phyloP scores from a whole-genome alignment of 2,888 invertebrate genomes.

The Nymphalis polychloros region DNA sequence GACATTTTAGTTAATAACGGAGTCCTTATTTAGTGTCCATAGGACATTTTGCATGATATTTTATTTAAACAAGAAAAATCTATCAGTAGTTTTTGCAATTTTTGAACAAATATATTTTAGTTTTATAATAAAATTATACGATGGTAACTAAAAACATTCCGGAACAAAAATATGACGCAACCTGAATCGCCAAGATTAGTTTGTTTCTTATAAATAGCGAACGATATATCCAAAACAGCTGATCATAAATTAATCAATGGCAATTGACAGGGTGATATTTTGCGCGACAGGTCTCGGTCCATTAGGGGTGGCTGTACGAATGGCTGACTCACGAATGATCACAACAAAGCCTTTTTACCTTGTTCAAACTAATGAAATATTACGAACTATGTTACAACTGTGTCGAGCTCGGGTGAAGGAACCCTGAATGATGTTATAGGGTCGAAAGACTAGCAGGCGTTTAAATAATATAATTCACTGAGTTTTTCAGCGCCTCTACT shows the following conservation, averaged over 20 bases:
- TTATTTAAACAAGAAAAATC: no score
- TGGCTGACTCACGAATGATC: constrained; percentile 1
- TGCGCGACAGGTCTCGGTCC: not conserved
- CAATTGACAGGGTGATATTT: not conserved
- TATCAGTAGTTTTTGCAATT: no score
- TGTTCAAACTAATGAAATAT: constrained; percentile 13
- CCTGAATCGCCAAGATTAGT: no score
- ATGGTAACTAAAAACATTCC: no score
- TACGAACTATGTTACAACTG: not conserved
- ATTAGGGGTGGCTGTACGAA: not conserved
- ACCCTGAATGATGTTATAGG: constrained; percentile 1
- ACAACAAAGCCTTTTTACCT: not conserved
- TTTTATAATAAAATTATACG: no score
- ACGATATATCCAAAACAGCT: no score
- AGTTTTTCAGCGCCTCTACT: not conserved
- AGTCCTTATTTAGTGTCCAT: no score
- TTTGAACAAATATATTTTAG: no score
- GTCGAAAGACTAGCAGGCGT: constrained; percentile 8
- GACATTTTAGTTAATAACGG: no score
- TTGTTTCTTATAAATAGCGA: no score
- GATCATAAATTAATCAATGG: not conserved
- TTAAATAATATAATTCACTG: constrained; percentile 8
- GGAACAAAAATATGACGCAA: no score
- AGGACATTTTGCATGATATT: no score
- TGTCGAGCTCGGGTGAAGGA: not conserved